Evolutionary conservation across 2,113 vertebrate genomes (phyloP), one percentile per base, ranked within the genome.

Genomic region (Climacteris rufus): DNA sequence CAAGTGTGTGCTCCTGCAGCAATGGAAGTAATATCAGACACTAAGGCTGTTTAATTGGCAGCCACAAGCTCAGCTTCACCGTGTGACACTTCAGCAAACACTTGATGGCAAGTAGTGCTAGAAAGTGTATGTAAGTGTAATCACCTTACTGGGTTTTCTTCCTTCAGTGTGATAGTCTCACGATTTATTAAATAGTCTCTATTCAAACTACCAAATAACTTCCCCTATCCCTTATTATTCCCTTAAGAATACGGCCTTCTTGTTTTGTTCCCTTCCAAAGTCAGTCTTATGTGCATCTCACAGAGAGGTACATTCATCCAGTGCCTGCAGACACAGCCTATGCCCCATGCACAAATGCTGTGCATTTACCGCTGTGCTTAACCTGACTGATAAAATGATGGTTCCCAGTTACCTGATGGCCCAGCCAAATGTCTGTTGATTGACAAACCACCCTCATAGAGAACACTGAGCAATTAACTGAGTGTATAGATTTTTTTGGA

Each of bases 341-440:
- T 57, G 27, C 70, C 64, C 66, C 0, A 0, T 6, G 16, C 45
- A 28, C 49, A 42, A 19, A 35, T 1, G 2, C 40, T 40, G 27
- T 9, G 22, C 35, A 3, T 23, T 71, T 13, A 16, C 53, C 19
- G 42, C 57, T 59, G 16, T 35, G 47, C 77, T 78, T 54, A 15
- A 82, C 37, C 25, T 39, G 47, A 30, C 37, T 52, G 30, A 59
- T 16, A 24, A 31, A 52, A 35, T 68, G 19, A n/a, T 9, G n/a
- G 25, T 31, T 60, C 44, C 53, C 39, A 20, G 44, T 6, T 40
- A 12, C 17, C 6, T 8, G 52, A 13, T 40, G 44, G 52, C 45
- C n/a, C 45, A 33, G 61, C 23, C n/a, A 57, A 24, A 27, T 13
- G 21, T 21, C 35, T 35, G 25, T 45, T 69, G 28, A 27, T 28